Evolutionary conservation across 1,140 invertebrate species (phyloP).

Genomic region (Brachystomella parvula): DNA sequence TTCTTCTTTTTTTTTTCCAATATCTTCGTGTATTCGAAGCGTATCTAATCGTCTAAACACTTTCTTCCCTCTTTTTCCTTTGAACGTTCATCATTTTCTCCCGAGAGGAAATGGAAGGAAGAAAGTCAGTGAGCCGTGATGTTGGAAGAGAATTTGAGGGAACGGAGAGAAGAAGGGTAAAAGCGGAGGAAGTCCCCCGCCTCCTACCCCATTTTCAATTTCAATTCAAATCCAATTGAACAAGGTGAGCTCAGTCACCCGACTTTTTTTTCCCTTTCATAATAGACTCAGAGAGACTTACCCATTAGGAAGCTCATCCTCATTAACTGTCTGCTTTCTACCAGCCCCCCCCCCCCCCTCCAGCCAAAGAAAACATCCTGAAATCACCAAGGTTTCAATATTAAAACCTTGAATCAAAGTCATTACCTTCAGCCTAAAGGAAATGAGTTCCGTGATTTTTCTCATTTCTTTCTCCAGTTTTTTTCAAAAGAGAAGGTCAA

Average conservation of each 20-base stretch:
- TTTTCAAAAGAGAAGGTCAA: too few relatives aligned
- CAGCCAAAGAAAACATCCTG: neutral
- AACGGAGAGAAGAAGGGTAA: neutral
- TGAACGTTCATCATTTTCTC: constrained; percentile 9
- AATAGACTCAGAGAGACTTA: neutral
- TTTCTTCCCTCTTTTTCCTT: neutral
- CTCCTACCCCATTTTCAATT: too few relatives aligned
- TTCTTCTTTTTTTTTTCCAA: neutral
- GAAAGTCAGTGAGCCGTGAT: neutral
- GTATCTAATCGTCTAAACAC: constrained; percentile 12
- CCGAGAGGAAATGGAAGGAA: neutral
- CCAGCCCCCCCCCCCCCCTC: too few relatives aligned
- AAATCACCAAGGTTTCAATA: too few relatives aligned
- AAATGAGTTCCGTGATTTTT: too few relatives aligned
- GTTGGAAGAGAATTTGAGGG: neutral
- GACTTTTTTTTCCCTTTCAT: too few relatives aligned
- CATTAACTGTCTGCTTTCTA: neutral
- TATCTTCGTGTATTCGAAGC: neutral
- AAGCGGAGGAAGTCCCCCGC: neutral
- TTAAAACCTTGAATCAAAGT: too few relatives aligned
- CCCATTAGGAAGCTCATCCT: too few relatives aligned
- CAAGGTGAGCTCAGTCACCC: constrained; percentile 4
- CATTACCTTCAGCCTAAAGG: too few relatives aligned
- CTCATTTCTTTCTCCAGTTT: too few relatives aligned
- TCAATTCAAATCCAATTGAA: constrained; percentile 5